A percentile compares a stretch with the other conserved stretches of the same genome.
These are phyloP conservation scores for Nowickia ferox DNA, from an alignment of 2,888 invertebrate genomes.

Conservation along the genomic window DNA sequence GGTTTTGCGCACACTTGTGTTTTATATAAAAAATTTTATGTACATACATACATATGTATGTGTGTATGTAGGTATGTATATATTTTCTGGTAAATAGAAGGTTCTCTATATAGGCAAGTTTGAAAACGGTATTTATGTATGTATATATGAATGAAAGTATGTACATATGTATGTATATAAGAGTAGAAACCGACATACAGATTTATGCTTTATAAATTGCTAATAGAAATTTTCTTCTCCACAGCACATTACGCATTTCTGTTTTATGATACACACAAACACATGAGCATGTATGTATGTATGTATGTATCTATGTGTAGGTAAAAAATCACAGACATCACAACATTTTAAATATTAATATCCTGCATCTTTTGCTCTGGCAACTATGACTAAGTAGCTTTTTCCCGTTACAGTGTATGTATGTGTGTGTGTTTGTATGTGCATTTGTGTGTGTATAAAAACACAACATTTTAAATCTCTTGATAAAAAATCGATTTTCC, in stretches of 20 bases:
- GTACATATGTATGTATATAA: neutral
- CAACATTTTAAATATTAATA: constrained; percentile 50
- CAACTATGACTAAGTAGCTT: constrained; percentile 43
- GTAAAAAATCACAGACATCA: constrained; percentile 18
- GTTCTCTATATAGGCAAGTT: constrained; percentile 1
- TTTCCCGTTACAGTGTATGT: neutral
- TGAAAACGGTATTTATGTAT: constrained; percentile 17
- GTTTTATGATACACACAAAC: neutral
- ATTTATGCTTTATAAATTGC: constrained; percentile 35
- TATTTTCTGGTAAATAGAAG: constrained; percentile 18
- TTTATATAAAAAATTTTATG: constrained; percentile 3
- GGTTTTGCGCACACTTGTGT: neutral
- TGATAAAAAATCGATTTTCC: constrained; percentile 62
- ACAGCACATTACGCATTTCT: constrained; percentile 10
- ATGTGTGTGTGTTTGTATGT: neutral
- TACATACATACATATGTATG: no score
- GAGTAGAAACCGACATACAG: neutral
- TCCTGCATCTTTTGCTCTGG: constrained; percentile 55
- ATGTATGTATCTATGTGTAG: neutral
- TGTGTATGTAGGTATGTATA: constrained; percentile 7
- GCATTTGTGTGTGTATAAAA: constrained; percentile 11
- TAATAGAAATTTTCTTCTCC: neutral
- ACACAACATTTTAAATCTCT: constrained; percentile 47
- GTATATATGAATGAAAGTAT: neutral
- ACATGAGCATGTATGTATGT: neutral